Evolutionary conservation across 2,113 vertebrate genomes (phyloP).

Genomic region (Myxocyprinus asiaticus): DNA sequence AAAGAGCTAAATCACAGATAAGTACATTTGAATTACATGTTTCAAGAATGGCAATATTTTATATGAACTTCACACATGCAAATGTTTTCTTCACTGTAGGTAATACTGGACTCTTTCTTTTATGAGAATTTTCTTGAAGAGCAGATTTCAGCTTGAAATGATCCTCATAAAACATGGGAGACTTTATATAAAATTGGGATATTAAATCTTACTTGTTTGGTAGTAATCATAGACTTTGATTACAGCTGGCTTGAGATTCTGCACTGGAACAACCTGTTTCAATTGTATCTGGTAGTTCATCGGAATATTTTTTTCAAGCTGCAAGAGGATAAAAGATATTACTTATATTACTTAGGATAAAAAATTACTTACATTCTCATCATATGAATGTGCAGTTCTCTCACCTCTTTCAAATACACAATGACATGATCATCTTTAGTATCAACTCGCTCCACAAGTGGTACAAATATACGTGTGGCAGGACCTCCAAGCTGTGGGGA

Average conservation of each 20-base stretch:
- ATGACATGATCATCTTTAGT: slow-evolving; percentile 60
- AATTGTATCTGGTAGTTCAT: slow-evolving; percentile 65
- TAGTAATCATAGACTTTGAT: slow-evolving; percentile 85
- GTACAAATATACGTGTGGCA: neutral
- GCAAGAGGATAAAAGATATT: slow-evolving; percentile 17
- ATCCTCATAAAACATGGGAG: too few species aligned
- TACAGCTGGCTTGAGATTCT: slow-evolving; percentile 78
- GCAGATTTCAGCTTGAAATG: too few species aligned
- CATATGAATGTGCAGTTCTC: slow-evolving; percentile 11
- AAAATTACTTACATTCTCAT: neutral
- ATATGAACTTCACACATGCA: too few species aligned
- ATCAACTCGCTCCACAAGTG: slow-evolving; percentile 65
- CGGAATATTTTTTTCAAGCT: slow-evolving; percentile 50
- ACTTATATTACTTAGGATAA: too few species aligned
- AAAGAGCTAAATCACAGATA: too few species aligned
- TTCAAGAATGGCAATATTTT: too few species aligned
- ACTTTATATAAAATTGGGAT: neutral
- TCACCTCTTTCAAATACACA: slow-evolving; percentile 66
- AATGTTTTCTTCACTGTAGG: too few species aligned
- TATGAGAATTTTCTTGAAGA: too few species aligned
- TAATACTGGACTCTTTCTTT: too few species aligned
- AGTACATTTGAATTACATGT: too few species aligned
- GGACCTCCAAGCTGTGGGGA: slow-evolving; percentile 55
- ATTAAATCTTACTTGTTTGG: slow-evolving; percentile 76
- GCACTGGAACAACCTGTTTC: slow-evolving; percentile 68